A percentile compares a stretch with the other conserved stretches of the same genome.
Conservation (phyloP, 2,797 vertebrate species). For the Champsocephalus gunnari region DNA sequence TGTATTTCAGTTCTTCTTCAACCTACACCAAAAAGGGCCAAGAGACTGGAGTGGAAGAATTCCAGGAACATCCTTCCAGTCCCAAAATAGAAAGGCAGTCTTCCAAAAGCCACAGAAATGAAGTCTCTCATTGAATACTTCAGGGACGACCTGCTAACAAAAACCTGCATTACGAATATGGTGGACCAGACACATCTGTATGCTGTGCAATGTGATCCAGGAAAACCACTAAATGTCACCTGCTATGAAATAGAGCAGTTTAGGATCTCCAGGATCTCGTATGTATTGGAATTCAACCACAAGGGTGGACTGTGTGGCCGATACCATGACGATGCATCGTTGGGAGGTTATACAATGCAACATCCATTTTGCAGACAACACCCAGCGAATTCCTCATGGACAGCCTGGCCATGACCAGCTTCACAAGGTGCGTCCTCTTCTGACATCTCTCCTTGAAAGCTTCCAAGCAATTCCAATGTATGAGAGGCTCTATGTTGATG, state of each 20-base stretch:
- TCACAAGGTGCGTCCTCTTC: slow-evolving; percentile 7
- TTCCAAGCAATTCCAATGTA: background rate
- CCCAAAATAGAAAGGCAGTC: slow-evolving; percentile 12
- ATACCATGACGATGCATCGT: no score
- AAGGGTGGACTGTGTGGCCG: slow-evolving; percentile 11
- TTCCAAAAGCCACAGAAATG: slow-evolving; percentile 14
- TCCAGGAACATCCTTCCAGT: slow-evolving; percentile 2
- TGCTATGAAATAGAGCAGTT: slow-evolving; percentile 19
- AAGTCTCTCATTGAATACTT: no score
- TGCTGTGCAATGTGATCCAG: background rate
- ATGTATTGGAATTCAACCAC: background rate
- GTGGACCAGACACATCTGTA: background rate
- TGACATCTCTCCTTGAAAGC: slow-evolving; percentile 1
- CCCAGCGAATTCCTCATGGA: background rate
- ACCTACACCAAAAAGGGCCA: background rate
- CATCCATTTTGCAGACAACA: background rate
- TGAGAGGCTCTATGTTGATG: slow-evolving; percentile 18
- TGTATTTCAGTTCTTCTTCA: background rate
- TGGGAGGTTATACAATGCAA: background rate
- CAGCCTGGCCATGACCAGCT: background rate
- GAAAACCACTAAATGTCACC: background rate
- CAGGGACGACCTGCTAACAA: background rate
- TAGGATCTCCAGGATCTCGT: background rate
- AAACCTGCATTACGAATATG: background rate
- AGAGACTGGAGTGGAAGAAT: slow-evolving; percentile 6